Evolutionary conservation across 2,888 invertebrate genomes (phyloP).

Genomic region (Volucella zonaria): DNA sequence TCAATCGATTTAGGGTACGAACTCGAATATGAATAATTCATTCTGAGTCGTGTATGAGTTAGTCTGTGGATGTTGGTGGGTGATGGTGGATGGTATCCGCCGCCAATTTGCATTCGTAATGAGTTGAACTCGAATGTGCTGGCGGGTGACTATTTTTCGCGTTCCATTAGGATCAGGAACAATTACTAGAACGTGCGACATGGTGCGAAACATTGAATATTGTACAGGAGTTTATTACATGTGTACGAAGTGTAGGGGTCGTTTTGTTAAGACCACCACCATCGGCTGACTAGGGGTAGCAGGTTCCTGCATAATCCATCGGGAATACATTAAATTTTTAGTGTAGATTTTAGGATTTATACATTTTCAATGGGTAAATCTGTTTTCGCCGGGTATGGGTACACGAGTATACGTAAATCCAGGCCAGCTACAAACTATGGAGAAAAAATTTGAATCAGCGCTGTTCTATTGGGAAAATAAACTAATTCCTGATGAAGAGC

Average conservation of each 20-base stretch:
- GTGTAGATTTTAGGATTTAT: conserved; percentile 12
- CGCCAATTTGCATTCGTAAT: conserved; percentile 65
- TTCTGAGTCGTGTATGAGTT: conserved; percentile 28
- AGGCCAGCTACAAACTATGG: too few species aligned
- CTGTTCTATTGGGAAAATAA: too few species aligned
- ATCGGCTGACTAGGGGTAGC: neutral
- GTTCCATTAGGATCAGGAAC: conserved; percentile 43
- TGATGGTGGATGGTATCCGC: conserved; percentile 8
- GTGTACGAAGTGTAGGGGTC: conserved; percentile 4
- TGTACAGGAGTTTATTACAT: neutral
- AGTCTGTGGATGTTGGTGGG: neutral
- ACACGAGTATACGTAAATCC: too few species aligned
- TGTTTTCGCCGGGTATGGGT: neutral
- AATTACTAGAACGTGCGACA: conserved; percentile 40
- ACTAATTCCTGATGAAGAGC: too few species aligned
- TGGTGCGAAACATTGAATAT: conserved; percentile 33
- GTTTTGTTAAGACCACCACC: conserved; percentile 14
- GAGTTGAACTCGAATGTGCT: conserved; percentile 39
- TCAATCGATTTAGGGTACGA: conserved; percentile 58
- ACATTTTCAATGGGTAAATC: neutral
- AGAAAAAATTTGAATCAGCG: too few species aligned
- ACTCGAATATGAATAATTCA: conserved; percentile 66
- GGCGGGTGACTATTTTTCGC: conserved; percentile 33
- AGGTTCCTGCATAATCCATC: conserved; percentile 2
- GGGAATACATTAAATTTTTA: conserved; percentile 6